Evolutionary conservation across 2,113 vertebrate species (phyloP).

Genomic region (Cheilinus undulatus): DNA sequence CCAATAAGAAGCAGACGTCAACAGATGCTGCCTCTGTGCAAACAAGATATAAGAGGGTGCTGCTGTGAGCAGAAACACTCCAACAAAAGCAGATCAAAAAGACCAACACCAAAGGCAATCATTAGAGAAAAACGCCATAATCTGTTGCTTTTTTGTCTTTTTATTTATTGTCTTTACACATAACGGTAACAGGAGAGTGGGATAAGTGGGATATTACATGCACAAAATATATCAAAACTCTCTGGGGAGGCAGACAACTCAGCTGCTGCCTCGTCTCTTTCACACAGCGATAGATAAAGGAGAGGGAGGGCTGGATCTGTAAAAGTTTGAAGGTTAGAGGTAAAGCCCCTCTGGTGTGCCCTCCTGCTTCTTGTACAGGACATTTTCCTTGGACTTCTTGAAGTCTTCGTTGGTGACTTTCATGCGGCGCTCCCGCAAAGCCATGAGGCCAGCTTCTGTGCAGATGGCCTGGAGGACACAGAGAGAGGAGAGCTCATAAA

Average conservation of each 20-base stretch:
- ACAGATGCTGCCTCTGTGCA: conserved; percentile 38
- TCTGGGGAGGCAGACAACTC: conserved; percentile 41
- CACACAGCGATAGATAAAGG: conserved; percentile 33
- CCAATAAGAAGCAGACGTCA: conserved; percentile 9
- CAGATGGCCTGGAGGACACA: conserved; percentile 91
- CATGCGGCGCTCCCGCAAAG: conserved; percentile 94
- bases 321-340: conserved; percentile 70
- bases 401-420: conserved; percentile 99
- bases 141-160: conserved; percentile 18
- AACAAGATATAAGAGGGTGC: conserved; percentile 27
- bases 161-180: conserved; percentile 66
- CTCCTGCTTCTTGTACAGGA: conserved; percentile 99
- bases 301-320: neutral
- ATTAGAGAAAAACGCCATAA: neutral
- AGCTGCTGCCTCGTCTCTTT: conserved; percentile 36
- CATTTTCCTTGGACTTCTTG: conserved; percentile 99
- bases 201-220: conserved; percentile 63
- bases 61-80: neutral
- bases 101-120: neutral
- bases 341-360: conserved; percentile 95
- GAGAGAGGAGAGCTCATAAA: neutral
- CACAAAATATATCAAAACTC: conserved; percentile 81
- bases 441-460: conserved; percentile 98
- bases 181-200: conserved; percentile 57
- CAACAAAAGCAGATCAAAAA: neutral